Evolutionary conservation across 2,797 vertebrate species (phyloP).

Genomic region (Cyclura pinguis): DNA sequence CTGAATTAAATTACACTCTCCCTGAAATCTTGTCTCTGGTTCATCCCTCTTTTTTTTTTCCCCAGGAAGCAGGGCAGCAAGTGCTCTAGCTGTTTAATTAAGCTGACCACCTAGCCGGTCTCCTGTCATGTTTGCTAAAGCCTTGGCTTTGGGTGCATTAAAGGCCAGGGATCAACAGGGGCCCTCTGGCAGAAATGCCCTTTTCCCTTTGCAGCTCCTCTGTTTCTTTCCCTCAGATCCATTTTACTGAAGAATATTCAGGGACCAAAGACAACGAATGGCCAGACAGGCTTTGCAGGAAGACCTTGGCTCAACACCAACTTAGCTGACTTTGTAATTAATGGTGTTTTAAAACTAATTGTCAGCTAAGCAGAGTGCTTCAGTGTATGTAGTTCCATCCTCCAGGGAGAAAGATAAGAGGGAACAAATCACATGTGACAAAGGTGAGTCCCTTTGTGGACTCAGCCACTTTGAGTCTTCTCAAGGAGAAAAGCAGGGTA

Average conservation of each 20-base stretch:
- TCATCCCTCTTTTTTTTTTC: neutral
- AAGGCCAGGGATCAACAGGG: neutral
- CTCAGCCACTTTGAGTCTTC: too few relatives aligned
- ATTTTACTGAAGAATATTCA: neutral
- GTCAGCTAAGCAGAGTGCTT: neutral
- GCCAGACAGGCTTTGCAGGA: neutral
- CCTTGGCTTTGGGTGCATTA: neutral
- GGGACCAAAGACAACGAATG: neutral
- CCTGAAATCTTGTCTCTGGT: neutral
- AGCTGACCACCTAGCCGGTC: too few relatives aligned
- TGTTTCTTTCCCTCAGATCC: neutral
- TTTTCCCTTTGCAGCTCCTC: neutral
- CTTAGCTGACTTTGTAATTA: slow-evolving; percentile 6
- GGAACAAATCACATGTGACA: slow-evolving; percentile 16
- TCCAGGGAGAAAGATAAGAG: neutral
- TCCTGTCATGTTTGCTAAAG: neutral
- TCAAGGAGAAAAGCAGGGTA: too few relatives aligned
- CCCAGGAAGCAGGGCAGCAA: neutral
- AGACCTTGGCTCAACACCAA: neutral
- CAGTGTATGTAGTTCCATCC: neutral
- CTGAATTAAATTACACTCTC: too few relatives aligned
- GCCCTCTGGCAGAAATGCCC: neutral
- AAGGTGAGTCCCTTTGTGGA: neutral
- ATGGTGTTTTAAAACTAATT: slow-evolving; percentile 23
- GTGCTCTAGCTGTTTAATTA: neutral